phyloP scores from a whole-genome alignment of 1,140 invertebrate species.

The Archivesica marissinica region DNA sequence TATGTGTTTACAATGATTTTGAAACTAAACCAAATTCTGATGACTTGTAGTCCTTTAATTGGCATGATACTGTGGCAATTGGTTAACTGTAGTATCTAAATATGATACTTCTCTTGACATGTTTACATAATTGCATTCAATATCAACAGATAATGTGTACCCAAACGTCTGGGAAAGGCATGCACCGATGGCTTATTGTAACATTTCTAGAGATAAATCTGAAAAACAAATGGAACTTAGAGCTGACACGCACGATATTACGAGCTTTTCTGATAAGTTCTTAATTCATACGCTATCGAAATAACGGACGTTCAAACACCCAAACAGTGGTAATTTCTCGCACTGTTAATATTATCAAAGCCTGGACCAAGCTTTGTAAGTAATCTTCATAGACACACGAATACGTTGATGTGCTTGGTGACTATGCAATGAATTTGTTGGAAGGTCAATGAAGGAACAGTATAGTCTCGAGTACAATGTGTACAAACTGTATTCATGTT shows the following conservation, averaged over 20 bases:
- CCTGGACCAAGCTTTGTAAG: not conserved
- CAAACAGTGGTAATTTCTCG: not conserved
- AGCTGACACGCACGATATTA: not conserved
- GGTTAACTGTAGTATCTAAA: not conserved
- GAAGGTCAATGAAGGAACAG: not conserved
- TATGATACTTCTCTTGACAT: slow-evolving; percentile 13
- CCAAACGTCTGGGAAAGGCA: not conserved
- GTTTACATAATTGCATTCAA: not conserved
- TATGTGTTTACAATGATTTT: too few species aligned
- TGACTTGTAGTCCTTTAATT: too few species aligned
- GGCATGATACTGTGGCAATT: not conserved
- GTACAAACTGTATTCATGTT: not conserved
- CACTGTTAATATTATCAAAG: not conserved
- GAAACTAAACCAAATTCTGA: too few species aligned
- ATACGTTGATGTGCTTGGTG: not conserved
- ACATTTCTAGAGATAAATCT: not conserved
- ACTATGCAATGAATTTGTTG: not conserved
- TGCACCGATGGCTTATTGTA: not conserved
- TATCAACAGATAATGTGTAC: not conserved
- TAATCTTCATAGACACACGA: not conserved
- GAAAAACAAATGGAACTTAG: not conserved
- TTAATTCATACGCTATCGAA: not conserved
- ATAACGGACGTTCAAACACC: not conserved
- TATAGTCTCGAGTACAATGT: not conserved
- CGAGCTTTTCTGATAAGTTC: not conserved